Base-by-base conservation (phyloP, 2,888 invertebrate species). In the Parnassius apollo region DNA sequence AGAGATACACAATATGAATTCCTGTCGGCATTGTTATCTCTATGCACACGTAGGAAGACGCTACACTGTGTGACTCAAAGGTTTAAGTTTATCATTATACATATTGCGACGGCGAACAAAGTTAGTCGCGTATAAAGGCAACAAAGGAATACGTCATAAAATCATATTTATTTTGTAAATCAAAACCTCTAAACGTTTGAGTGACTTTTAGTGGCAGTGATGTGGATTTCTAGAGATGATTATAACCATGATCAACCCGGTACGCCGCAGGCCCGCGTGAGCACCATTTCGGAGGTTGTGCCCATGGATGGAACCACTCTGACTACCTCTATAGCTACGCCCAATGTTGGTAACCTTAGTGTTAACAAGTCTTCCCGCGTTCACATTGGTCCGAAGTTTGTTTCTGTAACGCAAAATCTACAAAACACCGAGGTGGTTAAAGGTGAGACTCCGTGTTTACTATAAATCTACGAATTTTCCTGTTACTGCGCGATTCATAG, bases 331-430 rank as follows among this genome's bases (percentile, higher is more conserved):
- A 64, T 75, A 7, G 74, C 75, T 2, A 66, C 72, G 13, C 82
- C 86, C 2, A 68, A 72, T 48, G 76, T 83, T 13, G 75, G 77
- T 13, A 84, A 78, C 60, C 70, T 89, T 48, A 85, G 82, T 66
- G 83, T 89, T 11, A 81, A 77, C 58, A 83, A 83, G 59, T 86
- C 87, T 4, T 75, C 81, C 2, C 75, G 78, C 13, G 80, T 88
- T 50, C 89, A 89, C 72, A 77, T 90, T 62, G 90, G 91, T 4
- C 83, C 87, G 13, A 87, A 85, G 71, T 82, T 89, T 66, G 81
- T 86, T 22, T 80, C 82, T 11, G 83, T 89, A 58, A 88, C 85
- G 3, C 86, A 88, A 65, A 87, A 85, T 66, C 80, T 90, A 2
- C 84, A 87, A 67, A 84, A 82, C 74, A 81, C 79, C 12, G 88